Evolutionary conservation across 2,888 invertebrate species (phyloP).

Genomic region (Synanthedon vespiformis): DNA sequence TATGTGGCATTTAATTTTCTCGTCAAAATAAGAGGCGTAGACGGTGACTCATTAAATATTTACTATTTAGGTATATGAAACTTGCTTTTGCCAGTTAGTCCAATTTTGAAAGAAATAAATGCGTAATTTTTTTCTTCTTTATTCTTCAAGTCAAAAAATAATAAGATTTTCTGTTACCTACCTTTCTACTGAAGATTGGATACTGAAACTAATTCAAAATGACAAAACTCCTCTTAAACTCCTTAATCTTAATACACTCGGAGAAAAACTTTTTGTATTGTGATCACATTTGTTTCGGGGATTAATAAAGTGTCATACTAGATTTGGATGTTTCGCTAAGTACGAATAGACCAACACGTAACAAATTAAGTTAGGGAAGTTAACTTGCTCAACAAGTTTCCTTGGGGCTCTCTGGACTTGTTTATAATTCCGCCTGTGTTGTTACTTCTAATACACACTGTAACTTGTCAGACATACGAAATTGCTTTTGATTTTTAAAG

Average conservation of each 20-base stretch:
- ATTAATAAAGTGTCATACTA: slow-evolving; percentile 1
- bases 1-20: no score
- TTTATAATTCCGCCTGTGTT: not conserved
- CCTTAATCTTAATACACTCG: not conserved
- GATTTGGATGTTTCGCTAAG: not conserved
- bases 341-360: slow-evolving; percentile 11
- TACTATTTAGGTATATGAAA: no score
- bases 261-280: not conserved
- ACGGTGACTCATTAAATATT: no score
- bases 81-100: no score
- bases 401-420: slow-evolving; percentile 3
- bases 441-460: not conserved
- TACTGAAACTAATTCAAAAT: not conserved
- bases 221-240: not conserved
- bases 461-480: no score
- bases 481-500: no score
- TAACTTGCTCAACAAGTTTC: slow-evolving; percentile 17
- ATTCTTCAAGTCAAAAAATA: no score
- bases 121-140: no score
- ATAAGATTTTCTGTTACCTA: no score
- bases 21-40: no score
- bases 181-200: no score
- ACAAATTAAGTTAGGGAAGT: slow-evolving; percentile 16
- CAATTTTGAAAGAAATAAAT: no score
- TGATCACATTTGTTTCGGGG: not conserved